Evolutionary conservation across 2,888 invertebrate genomes (phyloP).

Genomic region (Drosophila setosimentum): DNA sequence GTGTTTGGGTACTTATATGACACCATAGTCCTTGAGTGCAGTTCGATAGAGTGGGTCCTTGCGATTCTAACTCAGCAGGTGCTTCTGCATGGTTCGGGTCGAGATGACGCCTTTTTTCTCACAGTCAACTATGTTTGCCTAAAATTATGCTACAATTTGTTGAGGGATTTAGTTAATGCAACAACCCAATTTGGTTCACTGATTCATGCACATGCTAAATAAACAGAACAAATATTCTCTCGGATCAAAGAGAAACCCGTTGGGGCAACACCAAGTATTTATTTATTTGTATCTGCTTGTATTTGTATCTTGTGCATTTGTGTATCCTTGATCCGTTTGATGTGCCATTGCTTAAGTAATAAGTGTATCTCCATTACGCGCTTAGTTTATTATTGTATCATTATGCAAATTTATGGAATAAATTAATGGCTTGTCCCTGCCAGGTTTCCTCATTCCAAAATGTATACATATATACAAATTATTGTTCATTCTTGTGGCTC

Average conservation of each 20-base stretch:
- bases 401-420: background rate
- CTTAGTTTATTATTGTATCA: background rate
- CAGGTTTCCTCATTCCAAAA: background rate
- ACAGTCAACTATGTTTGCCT: background rate
- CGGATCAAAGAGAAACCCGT: no score
- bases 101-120: background rate
- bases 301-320: background rate
- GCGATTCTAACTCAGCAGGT: background rate
- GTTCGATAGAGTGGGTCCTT: background rate
- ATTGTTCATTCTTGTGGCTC: background rate
- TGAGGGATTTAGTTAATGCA: background rate
- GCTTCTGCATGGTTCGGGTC: background rate
- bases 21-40: background rate
- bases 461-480: background rate
- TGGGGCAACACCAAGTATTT: background rate
- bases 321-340: background rate
- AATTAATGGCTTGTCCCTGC: background rate
- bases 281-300: background rate
- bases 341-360: background rate
- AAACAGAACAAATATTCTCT: background rate
- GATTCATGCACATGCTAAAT: background rate
- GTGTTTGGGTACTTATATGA: background rate
- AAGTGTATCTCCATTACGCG: background rate
- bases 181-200: background rate
- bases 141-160: background rate